Base-by-base conservation (phyloP, 1,140 invertebrate genomes). In the Drosophila funebris region DNA sequence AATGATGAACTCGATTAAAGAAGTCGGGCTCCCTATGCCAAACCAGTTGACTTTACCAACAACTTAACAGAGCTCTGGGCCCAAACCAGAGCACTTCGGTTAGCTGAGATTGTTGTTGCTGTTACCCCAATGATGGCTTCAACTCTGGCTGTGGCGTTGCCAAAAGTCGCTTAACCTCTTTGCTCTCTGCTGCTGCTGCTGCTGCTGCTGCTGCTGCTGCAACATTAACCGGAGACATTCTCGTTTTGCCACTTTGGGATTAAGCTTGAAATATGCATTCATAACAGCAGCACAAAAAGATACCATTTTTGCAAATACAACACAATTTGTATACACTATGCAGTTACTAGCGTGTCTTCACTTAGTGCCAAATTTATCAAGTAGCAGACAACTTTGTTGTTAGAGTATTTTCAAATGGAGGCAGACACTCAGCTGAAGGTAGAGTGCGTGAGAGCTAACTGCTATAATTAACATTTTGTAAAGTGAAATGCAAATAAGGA, bases 171-270 rank as follows among this genome's bases (percentile, higher is more conserved):
- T 66, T 57, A 79, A 76, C 74, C 44, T 62, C 68, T 66, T 71
- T 50, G 37, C 53, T 20, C 63, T 52, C 60, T 18, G 14, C 60
- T 33, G 37, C 78, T 79, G 80, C 80, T n/a, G n/a, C n/a, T n/a
- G n/a, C n/a, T n/a, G n/a, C n/a, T n/a, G n/a, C n/a, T n/a, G n/a
- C n/a, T n/a, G 46, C 20, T 22, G 37, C 78, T 79, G 80, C 80
- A 76, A 84, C 80, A 84, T 85, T 85, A 50, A 41, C 68, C 73
- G 71, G 78, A 74, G 73, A 88, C 82, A 84, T 85, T 85, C 82
- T 87, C 83, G 82, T 85, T 85, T 87, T 85, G 82, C 82, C 83
- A 85, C 82, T 85, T 85, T 85, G 78, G 81, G 82, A 85, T 85
- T 85, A 85, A 85, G 78, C 78, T 80, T 87, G 75, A 85, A 85